Evolutionary conservation across 2,797 vertebrate species (phyloP).

Genomic region (Sylvia borin): DNA sequence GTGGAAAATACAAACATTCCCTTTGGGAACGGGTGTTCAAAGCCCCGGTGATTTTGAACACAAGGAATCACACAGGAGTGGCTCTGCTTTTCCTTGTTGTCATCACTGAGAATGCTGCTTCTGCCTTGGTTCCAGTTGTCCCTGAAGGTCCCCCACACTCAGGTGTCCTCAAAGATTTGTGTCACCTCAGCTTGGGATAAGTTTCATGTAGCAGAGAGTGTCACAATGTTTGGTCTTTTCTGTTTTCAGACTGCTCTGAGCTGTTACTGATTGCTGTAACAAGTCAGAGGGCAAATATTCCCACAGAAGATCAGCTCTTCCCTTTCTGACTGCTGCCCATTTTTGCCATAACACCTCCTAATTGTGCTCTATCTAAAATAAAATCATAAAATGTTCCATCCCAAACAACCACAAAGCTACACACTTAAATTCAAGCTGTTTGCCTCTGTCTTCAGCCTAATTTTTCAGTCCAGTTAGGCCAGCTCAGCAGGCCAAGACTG

Average conservation of each 20-base stretch:
- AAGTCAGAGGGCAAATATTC: not conserved
- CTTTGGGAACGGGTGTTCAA: not conserved
- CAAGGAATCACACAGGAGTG: not conserved
- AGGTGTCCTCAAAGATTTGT: fast-evolving
- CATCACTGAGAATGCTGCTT: not conserved
- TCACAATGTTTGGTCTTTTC: not conserved
- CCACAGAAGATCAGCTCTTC: not conserved
- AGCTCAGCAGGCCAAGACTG: not conserved
- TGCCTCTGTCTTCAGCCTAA: not conserved
- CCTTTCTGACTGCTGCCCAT: not conserved
- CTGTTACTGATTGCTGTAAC: not conserved
- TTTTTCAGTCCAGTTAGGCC: fast-evolving
- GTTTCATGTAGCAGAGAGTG: not conserved
- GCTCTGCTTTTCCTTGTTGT: not conserved
- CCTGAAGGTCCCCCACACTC: not conserved
- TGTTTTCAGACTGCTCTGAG: not conserved
- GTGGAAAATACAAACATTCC: not conserved
- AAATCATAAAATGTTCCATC: not conserved
- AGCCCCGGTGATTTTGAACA: not conserved
- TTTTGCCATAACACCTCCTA: not conserved
- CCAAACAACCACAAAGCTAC: not conserved
- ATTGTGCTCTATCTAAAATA: not conserved
- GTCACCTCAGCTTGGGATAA: not conserved
- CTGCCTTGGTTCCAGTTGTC: not conserved
- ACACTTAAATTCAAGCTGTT: not conserved